Base-by-base conservation (phyloP, 2,888 invertebrate genomes). In the Adelognathus sp. region DNA sequence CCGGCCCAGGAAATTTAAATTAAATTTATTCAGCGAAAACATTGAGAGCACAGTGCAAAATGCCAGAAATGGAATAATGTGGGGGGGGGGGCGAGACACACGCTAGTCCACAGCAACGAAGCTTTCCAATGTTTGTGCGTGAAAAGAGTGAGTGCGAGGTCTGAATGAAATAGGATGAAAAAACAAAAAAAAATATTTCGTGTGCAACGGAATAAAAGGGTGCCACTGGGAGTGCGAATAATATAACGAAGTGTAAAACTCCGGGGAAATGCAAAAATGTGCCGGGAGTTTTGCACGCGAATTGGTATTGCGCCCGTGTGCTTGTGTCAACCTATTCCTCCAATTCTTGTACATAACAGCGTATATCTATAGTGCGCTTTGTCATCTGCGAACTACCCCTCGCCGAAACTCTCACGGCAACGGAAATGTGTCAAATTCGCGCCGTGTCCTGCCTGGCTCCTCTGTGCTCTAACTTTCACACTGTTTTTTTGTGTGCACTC, bases 11-110 rank as follows among this genome's bases (percentile, higher is more conserved):
- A 82, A 87, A 88, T 87, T 88, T 82, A 85, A 88, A 88, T 87
- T 86, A 86, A 87, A 88, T 88, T 87, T 87, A 88, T 88, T 87
- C 86, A 82, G 81, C 81, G 86, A 87, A 86, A 87, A 87, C 83
- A 84, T 75, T 67, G 75, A 67, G 72, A 66, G 74, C 54, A 31
- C 61, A 52, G 70, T 46, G 24, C n/a, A n/a, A 54, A 74, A 66
- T 71, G 39, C 46, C 56, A 71, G 54, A 44, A 61, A 54, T 11
- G 80, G 54, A 81, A n/a, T n/a, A n/a, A n/a, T n/a, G 79, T 11
- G 75, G 77, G 61, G 80, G 39, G 58, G 33, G 27, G 44, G 11
- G 52, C 39, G 61, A 67, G 50, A 44, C 58, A 39, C 33, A 70
- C 33, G 50, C 11, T 41, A 44, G 39, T 46, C 36, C 33, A 33